Conservation (phyloP, 2,888 invertebrate genomes). For the Temnothorax rugatulus region DNA sequence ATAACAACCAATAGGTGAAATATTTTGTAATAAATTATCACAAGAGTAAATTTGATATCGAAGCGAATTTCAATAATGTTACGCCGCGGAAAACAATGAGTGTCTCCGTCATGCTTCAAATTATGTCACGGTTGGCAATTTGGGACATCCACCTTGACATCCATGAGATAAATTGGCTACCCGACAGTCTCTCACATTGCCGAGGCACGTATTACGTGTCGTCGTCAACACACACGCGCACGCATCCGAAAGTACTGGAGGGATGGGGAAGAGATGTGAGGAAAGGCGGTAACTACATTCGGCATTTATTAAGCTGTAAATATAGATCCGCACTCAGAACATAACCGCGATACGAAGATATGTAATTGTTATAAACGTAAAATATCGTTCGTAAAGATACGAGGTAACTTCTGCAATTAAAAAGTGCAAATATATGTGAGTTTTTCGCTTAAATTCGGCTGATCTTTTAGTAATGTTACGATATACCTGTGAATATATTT, state of each 20-base stretch:
- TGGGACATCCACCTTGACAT: slow-evolving; percentile 48
- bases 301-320: slow-evolving; percentile 44
- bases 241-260: slow-evolving; percentile 50
- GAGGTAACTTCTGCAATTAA: neutral
- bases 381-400: neutral
- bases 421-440: neutral
- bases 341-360: neutral
- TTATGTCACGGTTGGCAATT: slow-evolving; percentile 42
- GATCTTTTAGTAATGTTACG: neutral
- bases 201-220: slow-evolving; percentile 22
- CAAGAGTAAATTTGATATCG: neutral
- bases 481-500: neutral
- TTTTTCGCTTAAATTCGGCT: neutral
- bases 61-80: neutral
- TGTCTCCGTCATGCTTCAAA: neutral
- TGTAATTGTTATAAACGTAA: neutral
- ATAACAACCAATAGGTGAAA: neutral
- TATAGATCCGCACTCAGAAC: slow-evolving; percentile 37
- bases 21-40: neutral
- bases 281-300: slow-evolving; percentile 51
- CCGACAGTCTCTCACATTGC: slow-evolving; percentile 39
- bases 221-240: slow-evolving; percentile 54
- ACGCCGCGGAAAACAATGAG: neutral
- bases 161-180: slow-evolving; percentile 44
- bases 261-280: slow-evolving; percentile 33